Evolutionary conservation across 1,140 invertebrate genomes (phyloP), one percentile per base, ranked within the genome.

Genomic region (Aricia agestis): DNA sequence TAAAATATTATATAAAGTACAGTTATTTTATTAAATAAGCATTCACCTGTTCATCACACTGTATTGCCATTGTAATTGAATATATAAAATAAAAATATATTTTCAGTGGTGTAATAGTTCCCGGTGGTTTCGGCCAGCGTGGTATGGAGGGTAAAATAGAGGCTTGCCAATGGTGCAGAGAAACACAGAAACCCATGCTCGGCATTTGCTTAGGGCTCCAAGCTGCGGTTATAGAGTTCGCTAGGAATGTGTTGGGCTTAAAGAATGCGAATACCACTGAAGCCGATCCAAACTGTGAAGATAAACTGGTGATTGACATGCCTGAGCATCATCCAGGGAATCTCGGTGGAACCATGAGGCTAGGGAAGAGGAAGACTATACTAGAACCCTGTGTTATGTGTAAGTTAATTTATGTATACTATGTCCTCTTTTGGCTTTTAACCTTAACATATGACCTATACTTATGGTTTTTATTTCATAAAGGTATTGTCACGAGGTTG

Each of bases 121-220:
- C 99, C 45, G 98, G 98, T 74, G 98, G 99, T 31, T 99, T 99
- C 92, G 99, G 99, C 17, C 95, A 95, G 76, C 94, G 99, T 66
- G 99, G 99, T 6, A 95, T 98, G 79, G 97, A 99, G 87, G 99
- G 99, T 3, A 99, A 98, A 92, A 98, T 99, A 36, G 93, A 95
- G 72, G 98, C 98, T 0, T 97, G 97, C 74, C 93, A 96, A 81
- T 99, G 98, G 97, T 98, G 98, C 66, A 93, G 99, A 66, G 95
- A 94, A 80, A 98, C 96, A 59, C 94, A 95, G 19, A 97, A 96
- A 84, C 99, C 99, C 0, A 97, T 97, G 84, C 92, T 99, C 7
- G 99, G 98, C 13, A 97, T 99, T 76, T 99, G 99, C 87, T 92
- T 99, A 10, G 99, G 99, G 0, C 92, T 99, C 52, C 99, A 99